Evolutionary conservation across 92 coral and sea anemone species (phyloP).

Genomic region (Zoanthus sansibaricus): DNA sequence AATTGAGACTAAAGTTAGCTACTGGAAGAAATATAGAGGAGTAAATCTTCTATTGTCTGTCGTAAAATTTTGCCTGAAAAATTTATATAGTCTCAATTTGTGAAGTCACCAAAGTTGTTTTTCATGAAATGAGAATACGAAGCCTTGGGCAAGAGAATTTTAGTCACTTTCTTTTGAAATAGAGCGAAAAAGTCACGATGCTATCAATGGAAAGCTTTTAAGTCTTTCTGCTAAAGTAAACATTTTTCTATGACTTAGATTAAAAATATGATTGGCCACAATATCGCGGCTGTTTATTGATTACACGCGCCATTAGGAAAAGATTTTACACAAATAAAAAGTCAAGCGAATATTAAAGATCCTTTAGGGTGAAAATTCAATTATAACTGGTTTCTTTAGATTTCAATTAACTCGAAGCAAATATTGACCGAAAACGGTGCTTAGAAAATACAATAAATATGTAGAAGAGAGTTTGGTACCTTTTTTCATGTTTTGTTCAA

Average conservation of each 20-base stretch:
- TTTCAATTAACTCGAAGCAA: constrained; percentile 41
- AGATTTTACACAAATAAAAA: constrained; percentile 17
- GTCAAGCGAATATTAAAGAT: constrained; percentile 18
- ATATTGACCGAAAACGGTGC: constrained; percentile 13
- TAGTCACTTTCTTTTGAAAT: constrained; percentile 20
- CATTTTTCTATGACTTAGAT: constrained; percentile 30
- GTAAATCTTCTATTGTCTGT: too few relatives aligned
- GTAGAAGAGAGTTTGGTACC: background rate
- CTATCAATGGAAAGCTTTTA: constrained; percentile 32
- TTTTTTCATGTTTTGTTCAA: background rate
- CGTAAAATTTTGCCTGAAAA: too few relatives aligned
- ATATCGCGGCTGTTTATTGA: background rate
- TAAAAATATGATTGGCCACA: constrained; percentile 15
- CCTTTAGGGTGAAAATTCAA: constrained; percentile 44
- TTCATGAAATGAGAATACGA: constrained; percentile 19
- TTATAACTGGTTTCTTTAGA: constrained; percentile 24
- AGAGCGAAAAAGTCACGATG: constrained; percentile 47
- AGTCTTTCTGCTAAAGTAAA: constrained; percentile 28
- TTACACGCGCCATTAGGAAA: constrained; percentile 16
- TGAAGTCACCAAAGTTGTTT: constrained; percentile 17
- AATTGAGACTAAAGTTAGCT: too few relatives aligned
- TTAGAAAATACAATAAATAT: background rate
- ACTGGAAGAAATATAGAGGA: too few relatives aligned
- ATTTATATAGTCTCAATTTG: too few relatives aligned
- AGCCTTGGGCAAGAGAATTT: constrained; percentile 24